A percentile compares a stretch with the other conserved stretches of the same genome.
Conservation (phyloP, 2,113 vertebrate species). For the Microcebus tavaratra region DNA sequence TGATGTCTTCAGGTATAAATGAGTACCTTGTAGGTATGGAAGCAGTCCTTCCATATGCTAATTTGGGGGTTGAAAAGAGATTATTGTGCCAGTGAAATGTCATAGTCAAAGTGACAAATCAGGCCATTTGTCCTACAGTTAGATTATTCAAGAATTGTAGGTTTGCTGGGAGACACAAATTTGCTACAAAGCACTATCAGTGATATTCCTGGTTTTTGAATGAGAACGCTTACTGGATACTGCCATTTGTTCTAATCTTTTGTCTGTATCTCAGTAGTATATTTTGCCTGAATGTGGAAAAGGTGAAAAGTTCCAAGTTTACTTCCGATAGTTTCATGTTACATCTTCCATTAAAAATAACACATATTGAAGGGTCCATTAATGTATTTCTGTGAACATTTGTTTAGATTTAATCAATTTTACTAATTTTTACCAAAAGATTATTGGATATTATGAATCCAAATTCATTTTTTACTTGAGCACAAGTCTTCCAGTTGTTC, state of each 20-base stretch:
- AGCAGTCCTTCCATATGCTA: background rate
- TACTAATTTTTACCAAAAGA: conserved; percentile 7
- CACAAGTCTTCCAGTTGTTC: background rate
- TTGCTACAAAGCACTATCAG: background rate
- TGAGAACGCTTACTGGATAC: background rate
- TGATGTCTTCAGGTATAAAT: background rate
- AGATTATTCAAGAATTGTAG: conserved; percentile 25
- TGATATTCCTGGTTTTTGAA: background rate
- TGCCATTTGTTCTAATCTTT: background rate
- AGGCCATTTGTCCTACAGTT: background rate
- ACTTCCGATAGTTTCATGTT: background rate
- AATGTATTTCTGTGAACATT: conserved; percentile 8
- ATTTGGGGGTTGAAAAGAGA: conserved; percentile 18
- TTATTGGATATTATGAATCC: background rate
- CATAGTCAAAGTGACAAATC: conserved; percentile 5
- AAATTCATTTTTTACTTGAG: conserved; percentile 33
- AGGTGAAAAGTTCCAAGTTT: background rate
- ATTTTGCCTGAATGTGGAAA: background rate
- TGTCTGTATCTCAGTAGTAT: background rate
- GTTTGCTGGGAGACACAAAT: background rate
- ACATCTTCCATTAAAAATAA: background rate
- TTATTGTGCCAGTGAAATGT: background rate
- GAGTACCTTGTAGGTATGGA: background rate
- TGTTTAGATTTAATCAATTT: conserved; percentile 3
- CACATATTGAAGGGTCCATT: conserved; percentile 32